Base-by-base conservation (phyloP, 2,113 vertebrate species). In the Passerina amoena region DNA sequence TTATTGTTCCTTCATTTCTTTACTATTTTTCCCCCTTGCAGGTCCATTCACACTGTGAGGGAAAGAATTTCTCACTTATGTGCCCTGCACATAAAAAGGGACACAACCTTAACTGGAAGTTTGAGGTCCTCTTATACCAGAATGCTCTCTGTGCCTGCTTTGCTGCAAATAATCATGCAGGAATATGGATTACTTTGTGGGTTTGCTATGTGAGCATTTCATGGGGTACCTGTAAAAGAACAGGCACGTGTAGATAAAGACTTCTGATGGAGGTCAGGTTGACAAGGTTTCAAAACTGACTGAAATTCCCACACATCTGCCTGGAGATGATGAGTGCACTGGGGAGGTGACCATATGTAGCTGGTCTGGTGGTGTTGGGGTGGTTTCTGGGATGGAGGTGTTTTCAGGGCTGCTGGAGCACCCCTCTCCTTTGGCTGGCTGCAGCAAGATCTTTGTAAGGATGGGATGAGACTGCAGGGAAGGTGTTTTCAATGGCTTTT, bases 391-490 rank as follows among this genome's bases (percentile, higher is more conserved):
- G 56, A 12, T 10, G 33, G 23, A 81, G 54, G 12, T 4, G 28
- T 20, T 44, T n/a, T 51, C 4, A 2, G 28, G n/a, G n/a, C 65
- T 48, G 10, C 47, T 2, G 10, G 25, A 56, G 8, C 15, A 38
- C 14, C n/a, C 42, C 1, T 1, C 0, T 2, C 50, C 57, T 45
- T 47, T 54, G 0, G 0, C 23, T 45, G 59, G 31, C 61, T 79
- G 47, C 44, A 48, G 68, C 4, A 5, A 45, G 48, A 69, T 60
- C 47, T 19, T 18, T 1, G 3, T 35, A 63, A 35, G 2, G 12
- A 87, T 25, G 25, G 20, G 17, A 7, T 88, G 79, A 72, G 65
- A 57, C 63, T 82, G 54, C 31, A 16, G 85, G 82, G 45, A n/a
- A 50, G 33, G 68, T 63, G 56, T 66, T 78, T 84, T 48, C 60